Percentiles rank a stretch among this genome's conserved stretches.
Evolutionary conservation across 2,797 vertebrate genomes (phyloP).

Genomic region (Fundulus diaphanus): DNA sequence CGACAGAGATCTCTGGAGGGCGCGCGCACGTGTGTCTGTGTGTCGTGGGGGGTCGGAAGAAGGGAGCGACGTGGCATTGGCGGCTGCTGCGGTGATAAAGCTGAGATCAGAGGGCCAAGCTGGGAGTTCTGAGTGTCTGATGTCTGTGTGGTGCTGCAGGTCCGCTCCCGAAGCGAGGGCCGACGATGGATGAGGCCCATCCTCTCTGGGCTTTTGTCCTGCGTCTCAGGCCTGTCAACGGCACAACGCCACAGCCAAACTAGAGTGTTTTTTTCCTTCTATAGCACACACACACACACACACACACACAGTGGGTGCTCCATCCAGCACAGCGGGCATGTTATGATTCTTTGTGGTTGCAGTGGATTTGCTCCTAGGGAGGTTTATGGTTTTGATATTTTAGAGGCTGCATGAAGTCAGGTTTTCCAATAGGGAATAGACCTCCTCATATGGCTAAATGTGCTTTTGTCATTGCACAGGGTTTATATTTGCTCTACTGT

Average conservation of each 20-base stretch:
- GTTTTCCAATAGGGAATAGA: constrained; percentile 51
- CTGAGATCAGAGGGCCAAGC: constrained; percentile 62
- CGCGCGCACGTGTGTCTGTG: constrained; percentile 1
- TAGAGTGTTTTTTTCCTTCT: constrained; percentile 15
- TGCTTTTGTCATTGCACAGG: constrained; percentile 37
- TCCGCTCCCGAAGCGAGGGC: constrained; percentile 61
- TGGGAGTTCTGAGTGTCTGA: constrained; percentile 72
- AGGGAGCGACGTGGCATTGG: constrained; percentile 52
- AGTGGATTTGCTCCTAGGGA: constrained; percentile 47
- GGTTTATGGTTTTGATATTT: constrained; percentile 52
- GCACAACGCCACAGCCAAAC: constrained; percentile 43
- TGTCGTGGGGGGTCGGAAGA: neutral
- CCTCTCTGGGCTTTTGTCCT: constrained; percentile 69
- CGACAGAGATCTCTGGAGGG: constrained; percentile 69
- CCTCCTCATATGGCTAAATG: constrained; percentile 54
- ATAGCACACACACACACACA: neutral
- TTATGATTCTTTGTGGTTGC: constrained; percentile 45
- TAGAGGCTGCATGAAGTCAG: constrained; percentile 56
- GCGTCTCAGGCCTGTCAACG: constrained; percentile 68
- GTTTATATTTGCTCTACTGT: constrained; percentile 30
- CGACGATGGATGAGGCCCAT: constrained; percentile 72
- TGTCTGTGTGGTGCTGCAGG: constrained; percentile 69
- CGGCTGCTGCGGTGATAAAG: constrained; percentile 69
- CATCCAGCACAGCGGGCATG: constrained; percentile 37
- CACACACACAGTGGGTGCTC: constrained; percentile 13